Percentiles rank a stretch among this genome's conserved stretches.
Conservation (phyloP, 2,888 invertebrate genomes). For the Mechanitis messenoides region DNA sequence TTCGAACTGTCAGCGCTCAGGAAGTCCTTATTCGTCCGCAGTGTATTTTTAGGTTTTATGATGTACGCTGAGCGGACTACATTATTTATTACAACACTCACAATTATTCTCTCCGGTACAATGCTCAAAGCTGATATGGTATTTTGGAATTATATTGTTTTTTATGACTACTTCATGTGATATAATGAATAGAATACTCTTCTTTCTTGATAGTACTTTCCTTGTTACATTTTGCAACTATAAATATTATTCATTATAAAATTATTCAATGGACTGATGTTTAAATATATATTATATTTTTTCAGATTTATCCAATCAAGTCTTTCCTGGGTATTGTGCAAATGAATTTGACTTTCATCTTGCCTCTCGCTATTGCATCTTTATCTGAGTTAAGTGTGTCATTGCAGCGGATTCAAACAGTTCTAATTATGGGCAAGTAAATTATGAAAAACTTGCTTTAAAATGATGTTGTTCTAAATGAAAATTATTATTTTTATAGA, state of each 20-base stretch:
- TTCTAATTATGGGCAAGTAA: slow-evolving; percentile 68
- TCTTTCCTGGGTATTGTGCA: slow-evolving; percentile 77
- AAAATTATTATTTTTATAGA: slow-evolving; percentile 39
- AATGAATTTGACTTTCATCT: slow-evolving; percentile 73
- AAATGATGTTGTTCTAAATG: not conserved
- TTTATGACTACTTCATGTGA: slow-evolving; percentile 6
- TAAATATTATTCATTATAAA: not conserved
- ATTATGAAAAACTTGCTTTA: not conserved
- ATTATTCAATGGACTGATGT: not conserved
- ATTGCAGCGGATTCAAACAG: slow-evolving; percentile 74
- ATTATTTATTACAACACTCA: slow-evolving; percentile 78
- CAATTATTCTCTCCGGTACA: slow-evolving; percentile 51
- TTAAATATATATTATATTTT: slow-evolving; percentile 24
- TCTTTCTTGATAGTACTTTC: not conserved
- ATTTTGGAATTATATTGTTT: slow-evolving; percentile 19
- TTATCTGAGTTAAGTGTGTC: slow-evolving; percentile 77
- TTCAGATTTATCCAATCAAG: slow-evolving; percentile 77
- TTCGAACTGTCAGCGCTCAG: slow-evolving; percentile 75
- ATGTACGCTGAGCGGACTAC: slow-evolving; percentile 84
- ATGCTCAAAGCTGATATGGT: slow-evolving; percentile 61
- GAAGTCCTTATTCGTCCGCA: slow-evolving; percentile 79
- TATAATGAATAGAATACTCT: too few species aligned
- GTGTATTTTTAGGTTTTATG: slow-evolving; percentile 81
- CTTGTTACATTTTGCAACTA: not conserved
- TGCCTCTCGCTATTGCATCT: slow-evolving; percentile 73